These are phyloP conservation scores for Chrysopa pallens DNA, from an alignment of 1,140 invertebrate genomes.

Conservation along the genomic window DNA sequence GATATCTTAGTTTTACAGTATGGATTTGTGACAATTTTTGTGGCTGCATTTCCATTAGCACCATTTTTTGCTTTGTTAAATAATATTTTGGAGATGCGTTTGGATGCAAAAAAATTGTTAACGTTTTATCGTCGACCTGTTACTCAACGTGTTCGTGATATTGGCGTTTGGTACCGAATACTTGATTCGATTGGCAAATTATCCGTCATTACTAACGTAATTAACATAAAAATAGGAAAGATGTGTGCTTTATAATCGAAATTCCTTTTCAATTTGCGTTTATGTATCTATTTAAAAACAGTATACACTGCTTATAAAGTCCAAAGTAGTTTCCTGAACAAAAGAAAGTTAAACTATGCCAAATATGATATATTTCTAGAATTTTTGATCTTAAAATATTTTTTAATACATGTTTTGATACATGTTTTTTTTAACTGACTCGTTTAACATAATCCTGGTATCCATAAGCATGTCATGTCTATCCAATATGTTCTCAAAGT, in stretches of 20 bases:
- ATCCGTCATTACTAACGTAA: constrained; percentile 85
- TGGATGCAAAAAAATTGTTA: constrained; percentile 78
- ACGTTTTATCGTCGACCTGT: constrained; percentile 69
- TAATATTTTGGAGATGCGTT: constrained; percentile 75
- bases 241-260: too few relatives aligned
- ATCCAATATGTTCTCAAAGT: too few relatives aligned
- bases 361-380: neutral
- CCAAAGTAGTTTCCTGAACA: constrained; percentile 20
- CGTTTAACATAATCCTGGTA: too few relatives aligned
- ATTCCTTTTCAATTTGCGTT: too few relatives aligned
- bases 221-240: too few relatives aligned
- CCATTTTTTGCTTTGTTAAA: constrained; percentile 77
- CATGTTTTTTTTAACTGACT: too few relatives aligned
- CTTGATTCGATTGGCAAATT: constrained; percentile 77
- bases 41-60: constrained; percentile 75
- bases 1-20: constrained; percentile 58
- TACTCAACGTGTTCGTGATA: constrained; percentile 64
- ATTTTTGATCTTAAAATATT: too few relatives aligned
- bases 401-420: too few relatives aligned
- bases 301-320: too few relatives aligned
- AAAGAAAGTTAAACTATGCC: neutral
- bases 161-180: constrained; percentile 86
- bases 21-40: constrained; percentile 81
- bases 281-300: too few relatives aligned
- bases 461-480: too few relatives aligned